Base-by-base conservation (phyloP, 2,797 vertebrate species). In the Aselliscus stoliczkanus region DNA sequence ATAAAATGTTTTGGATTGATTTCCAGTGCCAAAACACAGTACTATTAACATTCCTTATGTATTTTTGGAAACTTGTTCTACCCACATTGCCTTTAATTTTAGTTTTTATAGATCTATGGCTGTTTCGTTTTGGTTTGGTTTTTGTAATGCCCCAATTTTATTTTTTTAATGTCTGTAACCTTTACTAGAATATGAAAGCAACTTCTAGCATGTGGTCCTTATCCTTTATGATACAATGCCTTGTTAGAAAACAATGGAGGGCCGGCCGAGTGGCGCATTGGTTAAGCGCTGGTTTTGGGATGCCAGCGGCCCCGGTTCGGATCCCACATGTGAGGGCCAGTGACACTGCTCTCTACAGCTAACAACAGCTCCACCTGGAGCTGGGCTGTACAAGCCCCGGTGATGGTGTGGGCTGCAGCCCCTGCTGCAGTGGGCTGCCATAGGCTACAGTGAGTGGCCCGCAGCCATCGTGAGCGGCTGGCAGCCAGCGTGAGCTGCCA, bases 1-100 rank as follows among this genome's bases (percentile, higher is more conserved):
- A 94, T 93, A 85, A 96, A 96, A 83, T 93, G 81, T 96, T 97
- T 96, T 97, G 76, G 67, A 58, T 58, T 90, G 9, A 20, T 97
- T 97, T 97, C 94, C 0, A 5, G 87, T 93, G 94, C 97, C 98
- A 97, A 77, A 95, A 91, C 85, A 67, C 83, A 96, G 85, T 88
- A 93, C 87, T 76, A 84, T 69, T 93, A 96, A 4, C 15, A 21
- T 92, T 96, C 88, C 77, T 83, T 89, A 42, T 62, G 1, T 97
- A 64, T 96, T 97, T 97, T 97, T 86, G 80, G 80, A 92, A 96
- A 96, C 60, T 64, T 77, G 31, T 65, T 29, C 54, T 83, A 18
- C 29, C 84, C 87, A 72, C 70, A 93, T 87, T 31, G 58, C 52
- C 7, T 93, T 97, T 94, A 62, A 83, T 94, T 96, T 96, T 21